These are phyloP conservation scores for Deroptyus accipitrinus DNA, from an alignment of 2,113 vertebrate genomes.

Conservation along the genomic window DNA sequence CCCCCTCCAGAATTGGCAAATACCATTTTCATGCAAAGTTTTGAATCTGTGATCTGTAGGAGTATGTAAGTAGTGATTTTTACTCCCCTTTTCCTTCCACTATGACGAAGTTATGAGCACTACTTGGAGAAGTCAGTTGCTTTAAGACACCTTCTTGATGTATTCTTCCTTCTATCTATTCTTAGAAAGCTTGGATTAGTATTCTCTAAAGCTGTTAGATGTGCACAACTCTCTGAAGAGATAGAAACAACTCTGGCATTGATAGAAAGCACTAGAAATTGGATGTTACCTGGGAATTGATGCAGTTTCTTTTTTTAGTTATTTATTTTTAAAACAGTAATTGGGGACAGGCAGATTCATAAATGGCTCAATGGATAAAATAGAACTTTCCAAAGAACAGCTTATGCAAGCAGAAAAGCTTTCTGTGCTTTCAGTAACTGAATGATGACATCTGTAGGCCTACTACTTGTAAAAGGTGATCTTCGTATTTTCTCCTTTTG, in stretches of 20 bases:
- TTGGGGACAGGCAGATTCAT: not conserved
- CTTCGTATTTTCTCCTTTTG: not conserved
- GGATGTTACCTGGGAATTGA: not conserved
- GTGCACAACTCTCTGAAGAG: not conserved
- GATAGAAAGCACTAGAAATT: conserved; percentile 6
- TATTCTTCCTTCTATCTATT: not conserved
- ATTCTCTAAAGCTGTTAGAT: not conserved
- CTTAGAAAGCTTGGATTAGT: not conserved
- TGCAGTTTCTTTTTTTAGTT: not conserved
- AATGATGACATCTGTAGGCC: not conserved
- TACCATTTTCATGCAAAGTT: not conserved
- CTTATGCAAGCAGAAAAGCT: not conserved
- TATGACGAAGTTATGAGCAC: not conserved
- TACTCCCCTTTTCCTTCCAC: not conserved
- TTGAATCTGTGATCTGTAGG: not conserved
- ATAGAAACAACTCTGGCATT: no score
- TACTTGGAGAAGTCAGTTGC: not conserved
- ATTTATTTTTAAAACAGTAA: not conserved
- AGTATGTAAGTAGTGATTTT: not conserved
- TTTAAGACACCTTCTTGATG: not conserved
- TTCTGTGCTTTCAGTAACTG: not conserved
- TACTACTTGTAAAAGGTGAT: not conserved
- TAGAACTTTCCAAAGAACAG: not conserved
- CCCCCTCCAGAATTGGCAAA: not conserved
- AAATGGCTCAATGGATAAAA: not conserved